Evolutionary conservation across 2,113 vertebrate species (phyloP), one percentile per base, ranked within the genome.

Genomic region (Melanerpes formicivorus): DNA sequence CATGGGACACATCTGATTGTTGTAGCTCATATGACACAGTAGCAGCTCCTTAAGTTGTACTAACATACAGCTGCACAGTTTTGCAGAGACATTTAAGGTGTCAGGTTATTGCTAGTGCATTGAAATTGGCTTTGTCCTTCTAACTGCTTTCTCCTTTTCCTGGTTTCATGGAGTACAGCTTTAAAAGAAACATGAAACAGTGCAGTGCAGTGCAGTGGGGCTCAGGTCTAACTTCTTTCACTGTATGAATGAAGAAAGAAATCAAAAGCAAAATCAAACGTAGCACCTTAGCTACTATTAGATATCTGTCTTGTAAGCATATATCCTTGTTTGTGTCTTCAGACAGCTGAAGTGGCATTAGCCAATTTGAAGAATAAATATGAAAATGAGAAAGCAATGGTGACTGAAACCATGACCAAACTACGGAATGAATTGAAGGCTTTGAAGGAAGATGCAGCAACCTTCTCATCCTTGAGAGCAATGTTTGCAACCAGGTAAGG

Each of bases 321-420:
- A 12, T 80, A 26, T 73, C 27, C 16, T 77, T 73, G 34, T 80
- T 93, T 93, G 37, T 96, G 19, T 96, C 97, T 95, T 78, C 85
- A 99, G 99, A 99, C 99, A 44, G 99, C 99, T 59, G 99, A 99
- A 97, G 98, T 97, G 88, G 99, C 99, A 2, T 95, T 99, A 80
- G 98, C 99, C 32, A 99, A 99, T 95, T 96, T 99, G 97, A 99
- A 99, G 98, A 99, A 99, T 96, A 99, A 99, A 88, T 99, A 99
- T 0, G 99, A 99, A 96, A 99, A 99, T 44, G 99, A 99, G 93
- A 99, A 99, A 90, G 92, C 98, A 3, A 99, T 99, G 98, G 99
- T 99, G 97, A 99, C 99, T 2, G 99, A 99, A 96, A 99, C 99
- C 14, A 99, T 99, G 99, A 99, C 98, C 91, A 99, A 99, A 95